These are phyloP conservation scores for Campopleginae sp. DNA, from an alignment of 2,888 invertebrate species.

Conservation along the genomic window DNA sequence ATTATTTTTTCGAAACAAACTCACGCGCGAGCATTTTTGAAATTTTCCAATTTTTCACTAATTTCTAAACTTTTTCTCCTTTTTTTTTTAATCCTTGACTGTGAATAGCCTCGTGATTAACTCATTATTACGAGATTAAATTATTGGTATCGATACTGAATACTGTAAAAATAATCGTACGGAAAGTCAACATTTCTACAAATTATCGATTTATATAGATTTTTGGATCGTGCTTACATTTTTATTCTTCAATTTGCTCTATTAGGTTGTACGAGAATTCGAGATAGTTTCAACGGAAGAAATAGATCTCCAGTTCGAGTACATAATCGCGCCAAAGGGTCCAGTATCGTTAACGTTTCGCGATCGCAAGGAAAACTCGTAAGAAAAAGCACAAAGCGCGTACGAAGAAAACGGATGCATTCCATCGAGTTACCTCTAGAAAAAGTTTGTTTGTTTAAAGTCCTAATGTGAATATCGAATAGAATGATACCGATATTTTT, in stretches of 20 bases:
- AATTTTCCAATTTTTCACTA: background rate
- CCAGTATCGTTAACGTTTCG: slow-evolving; percentile 89
- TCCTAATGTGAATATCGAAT: slow-evolving; percentile 46
- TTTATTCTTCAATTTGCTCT: slow-evolving; percentile 59
- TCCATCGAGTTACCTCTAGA: slow-evolving; percentile 61
- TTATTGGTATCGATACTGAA: too few species aligned
- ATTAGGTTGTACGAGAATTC: slow-evolving; percentile 89
- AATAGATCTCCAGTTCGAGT: slow-evolving; percentile 92
- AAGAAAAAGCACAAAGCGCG: slow-evolving; percentile 10
- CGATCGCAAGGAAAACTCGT: slow-evolving; percentile 76
- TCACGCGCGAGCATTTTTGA: background rate
- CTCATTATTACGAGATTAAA: too few species aligned
- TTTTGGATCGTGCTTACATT: background rate
- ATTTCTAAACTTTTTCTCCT: background rate
- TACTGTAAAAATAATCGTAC: too few species aligned
- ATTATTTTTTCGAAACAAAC: background rate
- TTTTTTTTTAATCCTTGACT: background rate
- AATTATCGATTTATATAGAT: background rate
- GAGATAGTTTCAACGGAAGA: slow-evolving; percentile 89
- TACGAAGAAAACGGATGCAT: slow-evolving; percentile 34
- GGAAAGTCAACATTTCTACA: too few species aligned
- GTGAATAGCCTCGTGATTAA: too few species aligned
- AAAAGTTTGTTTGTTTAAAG: slow-evolving; percentile 30
- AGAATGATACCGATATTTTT: slow-evolving; percentile 43
- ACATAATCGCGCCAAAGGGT: slow-evolving; percentile 91